A percentile compares a stretch with the other conserved stretches of the same genome.
phyloP scores from a whole-genome alignment of 2,113 vertebrate species.

The Phycodurus eques region DNA sequence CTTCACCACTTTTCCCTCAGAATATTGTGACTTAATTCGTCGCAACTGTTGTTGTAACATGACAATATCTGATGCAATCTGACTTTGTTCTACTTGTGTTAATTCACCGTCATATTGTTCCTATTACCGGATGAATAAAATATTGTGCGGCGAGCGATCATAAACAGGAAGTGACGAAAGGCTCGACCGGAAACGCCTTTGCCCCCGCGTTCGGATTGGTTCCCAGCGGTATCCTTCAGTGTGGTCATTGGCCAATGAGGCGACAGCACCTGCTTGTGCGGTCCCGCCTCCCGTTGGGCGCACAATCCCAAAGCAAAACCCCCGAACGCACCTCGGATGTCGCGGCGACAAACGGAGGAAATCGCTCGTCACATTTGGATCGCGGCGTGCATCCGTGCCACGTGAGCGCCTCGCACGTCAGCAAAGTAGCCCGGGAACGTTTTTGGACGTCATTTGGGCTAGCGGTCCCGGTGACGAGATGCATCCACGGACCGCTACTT shows the following conservation, averaged over 20 bases:
- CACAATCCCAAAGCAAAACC: not conserved
- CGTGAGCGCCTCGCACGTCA: not conserved
- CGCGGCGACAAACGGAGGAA: too few species aligned
- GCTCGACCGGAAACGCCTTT: not conserved
- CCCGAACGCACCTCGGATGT: not conserved
- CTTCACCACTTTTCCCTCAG: too few species aligned
- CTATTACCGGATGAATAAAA: too few species aligned
- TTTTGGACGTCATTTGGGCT: not conserved
- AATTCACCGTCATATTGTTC: too few species aligned
- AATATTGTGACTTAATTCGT: too few species aligned
- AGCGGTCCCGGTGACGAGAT: constrained; percentile 20
- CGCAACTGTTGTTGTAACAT: too few species aligned
- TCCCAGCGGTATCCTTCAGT: not conserved
- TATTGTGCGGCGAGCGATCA: not conserved
- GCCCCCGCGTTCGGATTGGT: not conserved
- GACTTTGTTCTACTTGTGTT: too few species aligned
- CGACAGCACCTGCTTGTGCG: not conserved
- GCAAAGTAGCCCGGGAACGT: not conserved
- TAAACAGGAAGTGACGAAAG: not conserved
- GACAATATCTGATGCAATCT: too few species aligned
- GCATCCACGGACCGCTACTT: constrained; percentile 39
- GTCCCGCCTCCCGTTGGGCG: not conserved
- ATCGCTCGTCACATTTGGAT: too few species aligned
- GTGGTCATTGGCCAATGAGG: not conserved
- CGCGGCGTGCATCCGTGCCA: not conserved